Base-by-base conservation (phyloP, 2,797 vertebrate species). In the Carduelis carduelis region DNA sequence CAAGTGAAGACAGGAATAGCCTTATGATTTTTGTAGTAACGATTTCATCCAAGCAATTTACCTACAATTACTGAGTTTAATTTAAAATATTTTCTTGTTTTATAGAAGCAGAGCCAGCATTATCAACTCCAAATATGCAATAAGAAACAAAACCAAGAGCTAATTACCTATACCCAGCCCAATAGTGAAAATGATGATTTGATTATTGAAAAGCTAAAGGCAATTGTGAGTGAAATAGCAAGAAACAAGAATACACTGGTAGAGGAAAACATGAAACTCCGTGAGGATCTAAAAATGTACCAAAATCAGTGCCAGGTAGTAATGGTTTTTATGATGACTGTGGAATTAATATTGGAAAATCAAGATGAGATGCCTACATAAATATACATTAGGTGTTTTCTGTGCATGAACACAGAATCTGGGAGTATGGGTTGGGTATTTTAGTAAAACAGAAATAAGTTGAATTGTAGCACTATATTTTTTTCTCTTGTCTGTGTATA, bases 191-290 rank as follows among this genome's bases (percentile, higher is more conserved):
- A 78, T 14, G 92, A 97, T 46, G 87, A 97, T 39, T 55, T 93
- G 64, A 94, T 97, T 90, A 96, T 97, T 91, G 97, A 97, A 91
- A 98, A 98, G 65, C 82, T 98, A 44, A 98, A 98, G 93, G 93
- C 83, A 46, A 95, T 96, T 87, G 97, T 98, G 93, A 97, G 96
- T 61, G 97, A 98, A 97, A 98, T 98, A 53, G 96, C 94, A 59
- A 81, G 97, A 84, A 97, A 96, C 83, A 98, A 98, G 77, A 97
- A 97, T 85, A 97, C 95, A 65, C 76, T 98, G n/a, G 89, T 98
- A 91, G 97, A 97, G 57, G 98, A 98, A 97, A 98, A 98, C 83
- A 96, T 97, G 90, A 98, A 97, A 83, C 97, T 98, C 41, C 92
- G 23, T 6, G 94, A 97, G 75, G 97, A 98, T 80, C 91, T 98